Percentiles rank a stretch among this genome's conserved stretches.
These are phyloP conservation scores for Polymixis lichenea DNA, from an alignment of 2,888 invertebrate genomes.

Conservation along the genomic window DNA sequence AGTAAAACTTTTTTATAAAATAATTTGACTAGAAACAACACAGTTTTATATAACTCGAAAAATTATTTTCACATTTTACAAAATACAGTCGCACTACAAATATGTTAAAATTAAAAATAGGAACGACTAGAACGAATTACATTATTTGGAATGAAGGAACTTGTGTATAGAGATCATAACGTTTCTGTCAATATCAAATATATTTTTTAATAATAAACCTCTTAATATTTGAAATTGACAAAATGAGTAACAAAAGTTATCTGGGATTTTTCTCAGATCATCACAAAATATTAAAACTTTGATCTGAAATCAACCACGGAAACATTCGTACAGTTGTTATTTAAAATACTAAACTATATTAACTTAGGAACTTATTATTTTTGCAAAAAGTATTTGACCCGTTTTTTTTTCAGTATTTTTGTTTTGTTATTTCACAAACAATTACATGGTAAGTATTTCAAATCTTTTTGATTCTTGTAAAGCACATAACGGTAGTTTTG, in stretches of 20 bases:
- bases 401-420: constrained; percentile 25
- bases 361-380: constrained; percentile 63
- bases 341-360: constrained; percentile 40
- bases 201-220: constrained; percentile 67
- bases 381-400: constrained; percentile 64
- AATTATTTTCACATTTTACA: constrained; percentile 76
- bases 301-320: constrained; percentile 58
- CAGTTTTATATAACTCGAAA: constrained; percentile 80
- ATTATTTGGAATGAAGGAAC: constrained; percentile 74
- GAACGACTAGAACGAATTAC: constrained; percentile 68
- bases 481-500: constrained; percentile 48
- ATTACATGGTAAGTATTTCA: constrained; percentile 27
- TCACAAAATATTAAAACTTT: constrained; percentile 64
- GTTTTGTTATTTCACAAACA: constrained; percentile 42
- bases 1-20: constrained; percentile 81
- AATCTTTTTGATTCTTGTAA: constrained; percentile 42
- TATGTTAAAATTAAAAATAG: constrained; percentile 62
- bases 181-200: constrained; percentile 68
- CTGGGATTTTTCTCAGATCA: constrained; percentile 53
- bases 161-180: constrained; percentile 71
- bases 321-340: constrained; percentile 56
- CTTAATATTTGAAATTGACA: constrained; percentile 68
- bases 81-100: constrained; percentile 86
- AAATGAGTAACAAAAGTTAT: constrained; percentile 57
- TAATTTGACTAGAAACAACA: constrained; percentile 90